Conservation (phyloP, 2,797 vertebrate genomes). For the Eulemur rubriventer region DNA sequence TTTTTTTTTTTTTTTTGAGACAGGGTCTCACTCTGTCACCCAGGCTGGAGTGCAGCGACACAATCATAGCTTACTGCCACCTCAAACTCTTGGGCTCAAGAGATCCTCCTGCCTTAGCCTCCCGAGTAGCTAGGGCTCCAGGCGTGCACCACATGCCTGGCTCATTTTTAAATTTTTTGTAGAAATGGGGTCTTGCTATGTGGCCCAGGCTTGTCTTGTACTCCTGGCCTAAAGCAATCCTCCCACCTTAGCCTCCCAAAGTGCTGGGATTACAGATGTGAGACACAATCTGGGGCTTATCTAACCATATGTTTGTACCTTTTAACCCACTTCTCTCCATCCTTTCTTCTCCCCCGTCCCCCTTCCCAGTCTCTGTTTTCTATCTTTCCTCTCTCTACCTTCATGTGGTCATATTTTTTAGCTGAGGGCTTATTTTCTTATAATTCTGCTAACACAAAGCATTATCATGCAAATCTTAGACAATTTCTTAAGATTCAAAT, state of each 20-base stretch:
- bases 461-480: background rate
- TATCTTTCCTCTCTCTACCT: background rate
- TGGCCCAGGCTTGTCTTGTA: background rate
- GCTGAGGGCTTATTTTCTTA: conserved; percentile 13
- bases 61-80: background rate
- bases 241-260: background rate
- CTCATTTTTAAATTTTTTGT: background rate
- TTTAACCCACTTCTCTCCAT: background rate
- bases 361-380: background rate
- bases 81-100: background rate
- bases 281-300: background rate
- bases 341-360: background rate
- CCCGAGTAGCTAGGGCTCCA: background rate
- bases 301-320: background rate
- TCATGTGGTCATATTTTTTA: background rate
- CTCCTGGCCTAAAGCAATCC: background rate
- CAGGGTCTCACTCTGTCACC: background rate
- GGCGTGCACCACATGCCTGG: too few species aligned
- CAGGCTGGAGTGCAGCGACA: background rate
- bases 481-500: background rate
- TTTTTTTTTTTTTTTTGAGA: background rate
- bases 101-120: background rate
- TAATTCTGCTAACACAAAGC: background rate
- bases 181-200: background rate
- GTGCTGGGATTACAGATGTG: background rate